These are phyloP conservation scores for Macroglossus sobrinus DNA, from an alignment of 2,113 vertebrate species.

Conservation along the genomic window DNA sequence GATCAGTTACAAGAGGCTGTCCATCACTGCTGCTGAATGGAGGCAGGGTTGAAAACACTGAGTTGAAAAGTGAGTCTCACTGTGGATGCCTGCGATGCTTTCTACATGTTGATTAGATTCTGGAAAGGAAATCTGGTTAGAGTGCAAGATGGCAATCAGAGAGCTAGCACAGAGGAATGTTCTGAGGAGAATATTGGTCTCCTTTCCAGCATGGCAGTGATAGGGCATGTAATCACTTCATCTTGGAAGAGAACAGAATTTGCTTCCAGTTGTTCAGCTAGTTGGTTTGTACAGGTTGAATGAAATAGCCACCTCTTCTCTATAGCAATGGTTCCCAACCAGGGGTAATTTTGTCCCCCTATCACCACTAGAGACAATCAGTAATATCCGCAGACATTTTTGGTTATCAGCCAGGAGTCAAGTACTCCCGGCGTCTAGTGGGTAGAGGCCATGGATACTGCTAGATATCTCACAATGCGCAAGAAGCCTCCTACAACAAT, in stretches of 20 bases:
- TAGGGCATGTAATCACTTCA: background rate
- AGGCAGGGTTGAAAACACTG: background rate
- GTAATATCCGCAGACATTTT: background rate
- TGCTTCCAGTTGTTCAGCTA: background rate
- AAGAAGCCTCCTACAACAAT: background rate
- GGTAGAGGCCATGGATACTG: background rate
- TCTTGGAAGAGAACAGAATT: background rate
- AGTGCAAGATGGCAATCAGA: background rate
- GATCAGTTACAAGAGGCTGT: slow-evolving; percentile 17
- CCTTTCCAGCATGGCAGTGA: background rate
- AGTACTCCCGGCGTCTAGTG: background rate
- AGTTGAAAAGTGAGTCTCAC: background rate
- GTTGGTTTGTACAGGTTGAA: background rate
- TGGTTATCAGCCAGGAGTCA: background rate
- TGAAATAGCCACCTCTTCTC: background rate
- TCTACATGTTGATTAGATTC: background rate
- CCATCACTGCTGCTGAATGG: background rate
- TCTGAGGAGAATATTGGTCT: background rate
- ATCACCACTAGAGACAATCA: background rate
- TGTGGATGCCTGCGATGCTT: background rate
- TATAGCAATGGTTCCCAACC: background rate
- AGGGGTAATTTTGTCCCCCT: background rate
- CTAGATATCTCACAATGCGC: accelerated
- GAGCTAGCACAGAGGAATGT: background rate
- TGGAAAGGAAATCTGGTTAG: background rate